Conservation (phyloP, 53 echinoderm and acorn worm species). For the Luidia sarsii region DNA sequence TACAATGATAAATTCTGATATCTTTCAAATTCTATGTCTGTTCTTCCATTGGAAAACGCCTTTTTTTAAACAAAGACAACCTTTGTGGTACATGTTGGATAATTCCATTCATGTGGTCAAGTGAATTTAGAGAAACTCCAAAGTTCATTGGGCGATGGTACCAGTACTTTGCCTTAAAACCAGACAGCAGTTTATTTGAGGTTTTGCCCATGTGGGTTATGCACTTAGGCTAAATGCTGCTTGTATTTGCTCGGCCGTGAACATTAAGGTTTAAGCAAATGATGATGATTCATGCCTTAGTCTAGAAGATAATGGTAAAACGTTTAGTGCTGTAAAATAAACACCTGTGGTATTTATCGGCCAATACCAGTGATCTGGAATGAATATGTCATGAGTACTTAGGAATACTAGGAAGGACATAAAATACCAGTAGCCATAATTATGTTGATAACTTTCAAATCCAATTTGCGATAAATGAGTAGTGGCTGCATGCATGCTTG, state of each 20-base stretch:
- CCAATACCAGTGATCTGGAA: neutral
- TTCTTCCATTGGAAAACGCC: too few species aligned
- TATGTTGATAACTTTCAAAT: too few species aligned
- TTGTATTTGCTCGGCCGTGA: conserved; percentile 11
- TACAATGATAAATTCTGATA: too few species aligned
- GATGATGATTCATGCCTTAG: conserved; percentile 2
- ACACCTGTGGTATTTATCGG: conserved; percentile 26
- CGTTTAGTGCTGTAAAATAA: conserved; percentile 29
- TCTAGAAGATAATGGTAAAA: conserved; percentile 44
- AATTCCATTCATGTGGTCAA: too few species aligned
- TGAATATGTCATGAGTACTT: conserved; percentile 13
- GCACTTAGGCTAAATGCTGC: conserved; percentile 25
- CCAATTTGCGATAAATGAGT: neutral
- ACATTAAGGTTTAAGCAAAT: neutral
- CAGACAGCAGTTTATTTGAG: neutral
- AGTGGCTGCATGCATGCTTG: neutral
- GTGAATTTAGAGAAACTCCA: too few species aligned
- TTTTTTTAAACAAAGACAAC: too few species aligned
- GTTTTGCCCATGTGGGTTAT: neutral
- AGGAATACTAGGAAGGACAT: neutral
- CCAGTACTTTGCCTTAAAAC: neutral
- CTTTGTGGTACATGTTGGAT: too few species aligned
- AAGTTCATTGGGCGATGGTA: neutral
- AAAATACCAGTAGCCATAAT: neutral
- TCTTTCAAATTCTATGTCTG: too few species aligned